These are phyloP conservation scores for Lymantria dispar DNA, from an alignment of 2,888 invertebrate species.

Conservation along the genomic window DNA sequence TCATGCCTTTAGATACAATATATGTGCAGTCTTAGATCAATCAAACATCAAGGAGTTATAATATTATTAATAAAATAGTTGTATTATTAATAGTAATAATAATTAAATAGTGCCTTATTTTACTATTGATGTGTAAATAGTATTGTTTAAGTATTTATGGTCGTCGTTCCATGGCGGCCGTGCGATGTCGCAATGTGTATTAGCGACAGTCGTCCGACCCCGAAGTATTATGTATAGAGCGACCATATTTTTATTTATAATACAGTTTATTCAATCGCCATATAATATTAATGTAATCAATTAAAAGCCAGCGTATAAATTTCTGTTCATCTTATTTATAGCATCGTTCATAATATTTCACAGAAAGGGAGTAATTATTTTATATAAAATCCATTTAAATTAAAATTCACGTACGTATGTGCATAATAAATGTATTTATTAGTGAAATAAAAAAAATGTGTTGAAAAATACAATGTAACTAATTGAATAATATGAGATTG, in stretches of 20 bases:
- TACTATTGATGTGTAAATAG: constrained; percentile 46
- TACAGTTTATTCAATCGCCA: neutral
- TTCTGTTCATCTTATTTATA: neutral
- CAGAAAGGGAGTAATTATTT: too few relatives aligned
- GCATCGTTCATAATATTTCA: too few relatives aligned
- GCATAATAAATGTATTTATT: too few relatives aligned
- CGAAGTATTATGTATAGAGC: constrained; percentile 18
- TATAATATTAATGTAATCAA: neutral
- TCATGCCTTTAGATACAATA: too few relatives aligned
- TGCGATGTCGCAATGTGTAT: neutral
- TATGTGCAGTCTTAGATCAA: too few relatives aligned
- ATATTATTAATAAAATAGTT: neutral
- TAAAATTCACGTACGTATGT: too few relatives aligned
- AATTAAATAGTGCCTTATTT: constrained; percentile 32
- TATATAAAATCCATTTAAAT: too few relatives aligned
- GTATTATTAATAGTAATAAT: neutral
- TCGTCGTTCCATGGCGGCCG: constrained; percentile 7
- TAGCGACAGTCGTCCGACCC: neutral
- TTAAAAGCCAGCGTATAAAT: constrained; percentile 2
- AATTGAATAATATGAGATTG: too few relatives aligned
- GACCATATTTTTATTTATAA: constrained; percentile 10
- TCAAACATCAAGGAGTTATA: too few relatives aligned
- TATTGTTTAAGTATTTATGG: constrained; percentile 53
- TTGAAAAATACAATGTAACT: too few relatives aligned
- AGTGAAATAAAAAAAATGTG: too few relatives aligned